These are phyloP conservation scores for Callimorpha dominula DNA, from an alignment of 2,888 invertebrate species.

Conservation along the genomic window DNA sequence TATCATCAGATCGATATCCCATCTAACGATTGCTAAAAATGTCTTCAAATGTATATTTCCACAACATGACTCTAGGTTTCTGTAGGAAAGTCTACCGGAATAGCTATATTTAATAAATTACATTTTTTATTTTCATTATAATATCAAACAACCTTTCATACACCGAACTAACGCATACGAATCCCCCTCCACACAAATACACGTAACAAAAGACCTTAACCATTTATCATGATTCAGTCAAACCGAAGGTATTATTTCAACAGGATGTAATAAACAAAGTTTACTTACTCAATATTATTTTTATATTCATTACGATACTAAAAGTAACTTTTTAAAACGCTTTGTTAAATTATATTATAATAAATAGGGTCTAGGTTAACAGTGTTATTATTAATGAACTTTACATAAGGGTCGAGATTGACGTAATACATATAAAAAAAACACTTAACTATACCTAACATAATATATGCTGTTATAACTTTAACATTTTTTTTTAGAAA, in stretches of 20 bases:
- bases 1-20: too few species aligned
- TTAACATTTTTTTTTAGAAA: background rate
- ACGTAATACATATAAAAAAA: background rate
- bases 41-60: too few species aligned
- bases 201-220: background rate
- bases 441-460: too few species aligned
- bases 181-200: background rate
- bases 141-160: background rate
- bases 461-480: background rate
- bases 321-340: background rate
- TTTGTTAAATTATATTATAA: background rate
- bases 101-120: too few species aligned
- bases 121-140: too few species aligned
- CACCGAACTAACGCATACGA: background rate
- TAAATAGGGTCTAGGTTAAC: background rate
- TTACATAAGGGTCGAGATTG: background rate
- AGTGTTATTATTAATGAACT: background rate
- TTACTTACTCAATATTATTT: background rate
- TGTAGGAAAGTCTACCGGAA: too few species aligned
- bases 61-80: too few species aligned
- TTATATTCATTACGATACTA: background rate
- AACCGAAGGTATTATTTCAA: background rate
- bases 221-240: background rate
- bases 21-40: too few species aligned
- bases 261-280: conserved; percentile 9